Evolutionary conservation across 2,113 vertebrate species (phyloP), one percentile per base, ranked within the genome.

Genomic region (Muntiacus muntjak): DNA sequence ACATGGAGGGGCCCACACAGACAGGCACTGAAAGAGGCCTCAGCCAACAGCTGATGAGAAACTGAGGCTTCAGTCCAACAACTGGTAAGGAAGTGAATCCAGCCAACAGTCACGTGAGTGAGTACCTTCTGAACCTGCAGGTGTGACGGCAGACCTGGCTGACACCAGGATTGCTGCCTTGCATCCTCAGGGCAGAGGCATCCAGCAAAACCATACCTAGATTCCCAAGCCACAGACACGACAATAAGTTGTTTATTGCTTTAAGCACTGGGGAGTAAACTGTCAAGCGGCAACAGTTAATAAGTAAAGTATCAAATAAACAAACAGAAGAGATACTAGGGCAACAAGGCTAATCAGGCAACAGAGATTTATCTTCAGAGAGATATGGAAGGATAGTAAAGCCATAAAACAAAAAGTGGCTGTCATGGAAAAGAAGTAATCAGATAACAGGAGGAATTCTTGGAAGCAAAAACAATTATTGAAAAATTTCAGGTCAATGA

Each of bases 351-450:
- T 86, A 84, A 89, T 60, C 47, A 78, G 28, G 47, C 30, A 36
- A 85, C 43, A 52, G 21, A 91, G 87, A 79, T 62, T 71, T 52
- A 52, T 25, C 84, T 93, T 87, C 83, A 84, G 23, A 88, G 52
- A 94, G 47, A 83, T 9, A 83, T 8, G 17, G 26, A 52, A 94
- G 57, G 16, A 67, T 50, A 74, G 58, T n/a, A 43, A 30, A 79
- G 50, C 7, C 21, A 7, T 7, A 21, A 85, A 64, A 78, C 36
- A 81, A 92, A 23, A 88, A 82, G 62, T 13, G 3, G 19, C 43
- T 79, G 74, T 57, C 45, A 36, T 50, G 43, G 76, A 83, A 96
- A 97, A 92, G 95, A 88, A 90, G 10, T 43, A 64, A 76, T 62
- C 40, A 67, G 36, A 40, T 25, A 91, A 47, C 16, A 95, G 50